These are phyloP conservation scores for Nesogale talazaci DNA, from an alignment of 2,113 vertebrate genomes.

Conservation along the genomic window DNA sequence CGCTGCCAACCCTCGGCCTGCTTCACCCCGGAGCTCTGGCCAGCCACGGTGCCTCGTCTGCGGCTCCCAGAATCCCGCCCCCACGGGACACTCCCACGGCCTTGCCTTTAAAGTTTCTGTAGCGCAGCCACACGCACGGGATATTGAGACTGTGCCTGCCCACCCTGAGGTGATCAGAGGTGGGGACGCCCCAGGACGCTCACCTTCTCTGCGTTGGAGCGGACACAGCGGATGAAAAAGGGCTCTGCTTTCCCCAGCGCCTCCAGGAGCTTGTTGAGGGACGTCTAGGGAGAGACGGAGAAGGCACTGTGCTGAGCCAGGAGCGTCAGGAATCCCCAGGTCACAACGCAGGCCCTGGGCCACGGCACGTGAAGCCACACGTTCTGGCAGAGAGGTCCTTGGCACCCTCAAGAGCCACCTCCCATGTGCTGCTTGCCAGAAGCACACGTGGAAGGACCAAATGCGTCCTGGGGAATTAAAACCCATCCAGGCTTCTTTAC, in stretches of 20 bases:
- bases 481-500: background rate
- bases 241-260: conserved; percentile 95
- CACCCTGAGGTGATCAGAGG: background rate
- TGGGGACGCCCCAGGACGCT: rapidly evolving
- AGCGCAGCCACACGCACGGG: background rate
- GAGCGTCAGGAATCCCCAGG: background rate
- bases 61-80: background rate
- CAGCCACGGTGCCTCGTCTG: background rate
- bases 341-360: background rate
- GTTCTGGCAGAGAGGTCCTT: background rate
- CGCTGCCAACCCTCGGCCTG: background rate
- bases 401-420: background rate
- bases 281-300: conserved; percentile 87
- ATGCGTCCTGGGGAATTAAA: background rate
- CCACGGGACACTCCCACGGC: background rate
- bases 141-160: background rate
- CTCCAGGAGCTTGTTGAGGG: conserved; percentile 95
- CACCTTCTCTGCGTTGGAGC: conserved; percentile 98
- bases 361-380: background rate
- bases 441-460: background rate
- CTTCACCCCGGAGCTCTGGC: background rate
- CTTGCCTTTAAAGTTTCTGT: background rate
- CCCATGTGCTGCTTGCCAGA: background rate
- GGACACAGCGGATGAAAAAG: conserved; percentile 98
- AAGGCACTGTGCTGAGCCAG: background rate